Base-by-base conservation (phyloP, 2,888 invertebrate genomes). In the Aricia artaxerxes region DNA sequence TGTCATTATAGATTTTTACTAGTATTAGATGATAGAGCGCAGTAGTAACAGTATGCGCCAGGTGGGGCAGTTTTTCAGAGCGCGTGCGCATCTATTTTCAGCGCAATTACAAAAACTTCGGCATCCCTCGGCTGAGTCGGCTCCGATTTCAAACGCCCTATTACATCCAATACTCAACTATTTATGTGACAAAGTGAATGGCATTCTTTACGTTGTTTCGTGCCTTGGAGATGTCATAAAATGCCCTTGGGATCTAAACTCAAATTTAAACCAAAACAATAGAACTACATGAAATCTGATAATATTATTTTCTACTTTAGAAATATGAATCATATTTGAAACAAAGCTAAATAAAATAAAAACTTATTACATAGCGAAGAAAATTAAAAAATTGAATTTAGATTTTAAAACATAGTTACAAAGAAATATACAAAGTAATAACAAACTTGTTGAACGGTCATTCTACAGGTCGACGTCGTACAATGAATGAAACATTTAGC, bases 71-170 rank as follows among this genome's bases (percentile, higher is more conserved):
- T 84, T 84, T 85, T 85, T 84, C 86, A 84, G 82, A 85, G 82
- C 82, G 83, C 83, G 85, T 82, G 84, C 80, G 82, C 82, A 78
- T 86, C 91, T 93, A 93, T 93, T 93, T 92, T 84, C 85, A 87
- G 90, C 87, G 90, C 92, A 92, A 93, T 93, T 91, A 92, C 87
- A 86, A 87, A n/a, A 89, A 87, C 83, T 85, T 85, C 85, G 77
- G 85, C 87, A 87, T 87, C 85, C 83, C 83, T 82, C 82, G 86
- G n/a, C n/a, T n/a, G n/a, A n/a, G n/a, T n/a, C n/a, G n/a, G 83
- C 83, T 92, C 89, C 79, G 69, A 86, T 92, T 89, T 90, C 92
- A 90, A 91, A 91, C 86, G 87, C 79, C 75, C 75, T 75, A 44
- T 75, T 75, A 75, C 31, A 38, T 76, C 80, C 73, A 78, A 80